These are phyloP conservation scores for Calcarius lapponicus DNA, from an alignment of 2,797 vertebrate genomes.

Conservation along the genomic window DNA sequence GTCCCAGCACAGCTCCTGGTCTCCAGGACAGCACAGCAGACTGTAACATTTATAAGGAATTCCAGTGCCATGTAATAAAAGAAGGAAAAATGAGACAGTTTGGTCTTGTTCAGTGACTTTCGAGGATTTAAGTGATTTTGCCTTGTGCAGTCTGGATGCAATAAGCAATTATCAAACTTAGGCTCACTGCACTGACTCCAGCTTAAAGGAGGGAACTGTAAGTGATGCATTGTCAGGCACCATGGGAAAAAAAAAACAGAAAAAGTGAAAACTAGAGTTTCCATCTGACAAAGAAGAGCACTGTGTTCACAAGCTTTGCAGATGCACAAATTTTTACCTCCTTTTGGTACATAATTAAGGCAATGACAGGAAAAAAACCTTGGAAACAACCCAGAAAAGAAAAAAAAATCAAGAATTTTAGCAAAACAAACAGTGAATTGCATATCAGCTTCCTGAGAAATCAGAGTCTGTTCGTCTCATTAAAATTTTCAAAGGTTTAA, in stretches of 20 bases:
- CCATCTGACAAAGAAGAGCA: background rate
- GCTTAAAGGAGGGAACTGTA: background rate
- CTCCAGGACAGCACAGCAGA: background rate
- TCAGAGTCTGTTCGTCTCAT: background rate
- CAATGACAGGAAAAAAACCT: background rate
- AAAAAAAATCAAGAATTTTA: background rate
- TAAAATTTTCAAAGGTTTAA: background rate
- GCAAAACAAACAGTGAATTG: background rate
- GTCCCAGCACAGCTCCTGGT: background rate
- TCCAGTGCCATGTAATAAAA: background rate
- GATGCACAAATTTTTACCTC: background rate
- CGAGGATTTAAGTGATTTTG: background rate
- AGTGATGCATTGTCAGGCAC: background rate
- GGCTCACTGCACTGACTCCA: background rate
- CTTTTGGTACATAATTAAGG: background rate
- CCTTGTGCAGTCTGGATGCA: background rate
- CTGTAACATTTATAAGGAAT: background rate
- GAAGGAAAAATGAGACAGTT: background rate
- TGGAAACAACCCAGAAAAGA: background rate
- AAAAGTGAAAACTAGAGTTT: background rate
- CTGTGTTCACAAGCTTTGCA: background rate
- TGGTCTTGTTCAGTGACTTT: background rate
- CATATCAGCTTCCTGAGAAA: background rate
- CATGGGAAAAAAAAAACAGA: rapidly evolving
- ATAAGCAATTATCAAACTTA: background rate